phyloP scores from a whole-genome alignment of 2,797 vertebrate species.

The Sorex maritimensis region DNA sequence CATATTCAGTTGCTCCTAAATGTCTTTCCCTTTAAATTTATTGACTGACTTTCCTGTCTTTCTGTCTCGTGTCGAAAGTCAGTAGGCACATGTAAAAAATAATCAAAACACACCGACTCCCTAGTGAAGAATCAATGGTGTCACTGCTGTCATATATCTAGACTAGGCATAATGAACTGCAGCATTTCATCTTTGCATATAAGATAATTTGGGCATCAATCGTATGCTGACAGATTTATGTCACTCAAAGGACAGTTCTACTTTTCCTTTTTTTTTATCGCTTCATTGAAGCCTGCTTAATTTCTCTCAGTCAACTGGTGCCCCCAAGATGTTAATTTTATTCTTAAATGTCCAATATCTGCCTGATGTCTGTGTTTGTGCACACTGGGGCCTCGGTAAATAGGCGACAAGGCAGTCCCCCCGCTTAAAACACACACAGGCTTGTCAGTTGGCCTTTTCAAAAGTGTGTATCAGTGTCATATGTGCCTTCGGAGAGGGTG shows the following conservation, averaged over 20 bases:
- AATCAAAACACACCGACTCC: constrained; percentile 97
- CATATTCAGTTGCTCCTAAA: constrained; percentile 96
- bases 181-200: constrained; percentile 99
- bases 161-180: constrained; percentile 97
- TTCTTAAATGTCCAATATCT: constrained; percentile 98
- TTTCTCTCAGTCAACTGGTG: constrained; percentile 98
- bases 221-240: constrained; percentile 99
- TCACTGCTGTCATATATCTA: constrained; percentile 97
- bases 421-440: constrained; percentile 87
- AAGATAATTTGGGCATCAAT: constrained; percentile 99
- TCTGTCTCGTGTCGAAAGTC: constrained; percentile 95
- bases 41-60: constrained; percentile 96
- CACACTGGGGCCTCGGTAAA: constrained; percentile 93
- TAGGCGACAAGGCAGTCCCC: constrained; percentile 92
- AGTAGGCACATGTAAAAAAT: constrained; percentile 96
- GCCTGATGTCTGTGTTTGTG: constrained; percentile 94
- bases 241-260: constrained; percentile 99
- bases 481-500: constrained; percentile 88
- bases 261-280: constrained; percentile 99
- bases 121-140: constrained; percentile 97
- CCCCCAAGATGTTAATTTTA: constrained; percentile 97
- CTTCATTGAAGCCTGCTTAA: constrained; percentile 99
- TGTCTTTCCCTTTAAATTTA: constrained; percentile 97
- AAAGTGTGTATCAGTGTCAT: constrained; percentile 88
- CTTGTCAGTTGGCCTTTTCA: constrained; percentile 92